These are phyloP conservation scores for Microplitis deprimator DNA, from an alignment of 2,888 invertebrate species.

Conservation along the genomic window DNA sequence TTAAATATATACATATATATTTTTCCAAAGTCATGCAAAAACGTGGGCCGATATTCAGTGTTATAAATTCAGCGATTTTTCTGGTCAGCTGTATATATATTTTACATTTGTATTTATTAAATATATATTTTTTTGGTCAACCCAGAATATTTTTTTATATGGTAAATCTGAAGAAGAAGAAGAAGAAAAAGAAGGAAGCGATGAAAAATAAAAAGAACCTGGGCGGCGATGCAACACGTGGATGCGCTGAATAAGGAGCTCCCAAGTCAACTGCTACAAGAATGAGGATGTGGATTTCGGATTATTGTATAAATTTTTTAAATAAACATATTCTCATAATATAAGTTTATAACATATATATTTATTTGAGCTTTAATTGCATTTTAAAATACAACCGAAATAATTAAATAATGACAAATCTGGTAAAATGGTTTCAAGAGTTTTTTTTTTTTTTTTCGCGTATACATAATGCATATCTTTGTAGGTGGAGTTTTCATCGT, in stretches of 20 bases:
- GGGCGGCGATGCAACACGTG: not conserved
- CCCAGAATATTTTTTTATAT: constrained; percentile 34
- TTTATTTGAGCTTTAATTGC: constrained; percentile 90
- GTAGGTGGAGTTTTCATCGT: constrained; percentile 74
- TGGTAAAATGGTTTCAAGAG: constrained; percentile 81
- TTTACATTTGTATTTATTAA: constrained; percentile 4
- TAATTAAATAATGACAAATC: constrained; percentile 86
- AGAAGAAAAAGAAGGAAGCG: constrained; percentile 8
- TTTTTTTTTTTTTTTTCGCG: constrained; percentile 77
- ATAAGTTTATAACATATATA: constrained; percentile 85
- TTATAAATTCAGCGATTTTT: constrained; percentile 45
- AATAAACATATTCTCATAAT: constrained; percentile 21
- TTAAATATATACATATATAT: constrained; percentile 30
- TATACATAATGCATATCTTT: constrained; percentile 83
- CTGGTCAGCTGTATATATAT: constrained; percentile 6
- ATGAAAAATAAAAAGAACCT: not conserved
- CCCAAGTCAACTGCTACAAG: no score
- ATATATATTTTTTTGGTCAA: constrained; percentile 28
- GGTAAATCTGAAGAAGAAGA: constrained; percentile 25
- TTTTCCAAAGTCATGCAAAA: constrained; percentile 39
- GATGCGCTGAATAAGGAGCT: not conserved
- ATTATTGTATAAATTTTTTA: not conserved
- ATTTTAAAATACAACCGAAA: constrained; percentile 88
- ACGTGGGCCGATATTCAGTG: constrained; percentile 45
- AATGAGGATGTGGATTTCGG: not conserved